These are phyloP conservation scores for Hetaerina titia DNA, from an alignment of 2,888 invertebrate genomes.

Conservation along the genomic window DNA sequence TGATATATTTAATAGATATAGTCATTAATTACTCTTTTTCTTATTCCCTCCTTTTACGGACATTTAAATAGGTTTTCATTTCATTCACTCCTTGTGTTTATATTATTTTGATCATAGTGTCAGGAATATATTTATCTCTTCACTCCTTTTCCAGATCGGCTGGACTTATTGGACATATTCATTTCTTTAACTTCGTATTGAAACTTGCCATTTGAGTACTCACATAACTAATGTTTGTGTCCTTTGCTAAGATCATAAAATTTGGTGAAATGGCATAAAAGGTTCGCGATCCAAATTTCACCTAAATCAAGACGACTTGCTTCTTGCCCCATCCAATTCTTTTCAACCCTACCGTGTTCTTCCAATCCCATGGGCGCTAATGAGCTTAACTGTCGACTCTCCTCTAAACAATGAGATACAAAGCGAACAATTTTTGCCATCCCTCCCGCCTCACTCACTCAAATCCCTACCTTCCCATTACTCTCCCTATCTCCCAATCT, in stretches of 20 bases:
- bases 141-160: background rate
- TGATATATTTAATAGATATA: too few relatives aligned
- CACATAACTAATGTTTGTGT: background rate
- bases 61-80: too few relatives aligned
- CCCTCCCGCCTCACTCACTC: background rate
- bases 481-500: background rate
- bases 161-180: background rate
- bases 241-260: background rate
- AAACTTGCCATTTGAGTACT: background rate
- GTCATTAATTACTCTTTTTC: too few relatives aligned
- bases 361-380: slow-evolving; percentile 7
- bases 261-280: background rate
- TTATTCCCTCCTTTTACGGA: too few relatives aligned
- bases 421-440: slow-evolving; percentile 26
- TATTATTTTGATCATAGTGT: too few relatives aligned
- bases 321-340: background rate
- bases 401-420: slow-evolving; percentile 30
- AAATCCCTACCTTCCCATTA: background rate
- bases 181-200: background rate
- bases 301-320: background rate
- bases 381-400: slow-evolving; percentile 32
- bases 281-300: background rate
- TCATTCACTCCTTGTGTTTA: too few relatives aligned
- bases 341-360: background rate
- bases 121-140: background rate